A percentile compares a stretch with the other conserved stretches of the same genome.
Conservation (phyloP, 2,797 vertebrate species). For the Myripristis jacobus region DNA sequence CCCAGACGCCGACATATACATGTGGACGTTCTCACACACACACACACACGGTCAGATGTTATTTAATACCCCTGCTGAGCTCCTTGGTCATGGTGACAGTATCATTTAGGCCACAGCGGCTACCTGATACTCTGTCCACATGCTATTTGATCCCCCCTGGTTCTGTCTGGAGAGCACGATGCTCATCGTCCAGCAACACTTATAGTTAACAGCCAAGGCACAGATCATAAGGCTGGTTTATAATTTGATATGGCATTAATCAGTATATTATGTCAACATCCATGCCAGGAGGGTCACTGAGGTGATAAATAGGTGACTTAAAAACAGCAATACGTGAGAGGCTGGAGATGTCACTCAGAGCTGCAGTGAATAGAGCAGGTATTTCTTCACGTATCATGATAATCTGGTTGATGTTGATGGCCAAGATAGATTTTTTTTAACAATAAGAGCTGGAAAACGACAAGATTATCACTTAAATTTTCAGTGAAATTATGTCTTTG, state of each 20-base stretch:
- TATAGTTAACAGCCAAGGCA: constrained; percentile 42
- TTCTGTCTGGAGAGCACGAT: constrained; percentile 54
- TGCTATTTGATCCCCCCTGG: constrained; percentile 52
- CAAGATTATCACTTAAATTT: not conserved
- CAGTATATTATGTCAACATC: constrained; percentile 19
- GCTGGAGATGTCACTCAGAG: not conserved
- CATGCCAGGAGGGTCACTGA: constrained; percentile 25
- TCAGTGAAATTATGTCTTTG: not conserved
- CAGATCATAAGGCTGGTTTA: constrained; percentile 53
- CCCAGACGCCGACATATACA: constrained; percentile 26
- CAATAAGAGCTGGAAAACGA: not conserved
- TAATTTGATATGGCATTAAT: constrained; percentile 45
- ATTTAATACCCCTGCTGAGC: constrained; percentile 64
- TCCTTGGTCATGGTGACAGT: constrained; percentile 46
- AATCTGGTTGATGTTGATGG: no score
- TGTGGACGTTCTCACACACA: constrained; percentile 29
- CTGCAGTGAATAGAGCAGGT: not conserved
- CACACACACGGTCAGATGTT: constrained; percentile 66
- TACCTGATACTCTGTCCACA: constrained; percentile 50
- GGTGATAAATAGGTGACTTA: constrained; percentile 19
- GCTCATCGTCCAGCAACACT: constrained; percentile 53
- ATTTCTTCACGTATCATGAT: not conserved
- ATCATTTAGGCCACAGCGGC: constrained; percentile 52
- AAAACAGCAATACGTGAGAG: not conserved
- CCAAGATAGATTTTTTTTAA: no score